phyloP scores from a whole-genome alignment of 2,797 vertebrate species.

The Gymnopithys bicolor region DNA sequence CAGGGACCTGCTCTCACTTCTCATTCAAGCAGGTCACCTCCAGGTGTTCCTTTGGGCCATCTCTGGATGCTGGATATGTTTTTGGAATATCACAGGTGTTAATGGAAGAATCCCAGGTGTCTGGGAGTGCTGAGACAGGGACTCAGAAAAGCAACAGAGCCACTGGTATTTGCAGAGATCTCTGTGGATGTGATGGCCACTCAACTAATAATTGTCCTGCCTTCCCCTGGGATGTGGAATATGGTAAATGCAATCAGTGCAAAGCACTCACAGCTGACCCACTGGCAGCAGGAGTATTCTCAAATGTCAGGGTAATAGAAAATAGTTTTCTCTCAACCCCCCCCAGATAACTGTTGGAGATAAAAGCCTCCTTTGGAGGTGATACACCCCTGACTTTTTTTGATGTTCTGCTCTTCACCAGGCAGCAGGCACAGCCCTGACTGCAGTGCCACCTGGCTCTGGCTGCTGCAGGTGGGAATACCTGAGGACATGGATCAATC shows the following conservation, averaged over 20 bases:
- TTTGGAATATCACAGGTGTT: not conserved
- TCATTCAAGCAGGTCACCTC: not conserved
- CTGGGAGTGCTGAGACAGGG: not conserved
- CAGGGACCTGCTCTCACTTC: not conserved
- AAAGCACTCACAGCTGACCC: not conserved
- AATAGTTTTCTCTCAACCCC: not conserved
- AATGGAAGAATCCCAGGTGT: not conserved
- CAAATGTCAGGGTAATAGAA: not conserved
- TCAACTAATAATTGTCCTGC: not conserved
- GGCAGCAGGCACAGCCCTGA: accelerated
- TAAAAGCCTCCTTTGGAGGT: not conserved
- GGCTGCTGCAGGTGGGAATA: not conserved
- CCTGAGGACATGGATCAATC: not conserved
- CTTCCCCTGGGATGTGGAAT: not conserved
- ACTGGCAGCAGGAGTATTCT: not conserved
- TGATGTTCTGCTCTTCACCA: not conserved
- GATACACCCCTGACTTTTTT: not conserved
- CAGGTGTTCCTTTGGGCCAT: not conserved
- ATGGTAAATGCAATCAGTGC: not conserved
- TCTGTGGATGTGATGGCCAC: not conserved
- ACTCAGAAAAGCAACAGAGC: not conserved
- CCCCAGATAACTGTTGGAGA: not conserved
- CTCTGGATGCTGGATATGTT: not conserved
- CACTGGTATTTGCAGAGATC: not conserved
- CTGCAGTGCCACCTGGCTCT: not conserved